A percentile compares a stretch with the other conserved stretches of the same genome.
Evolutionary conservation across 2,888 invertebrate genomes (phyloP).

Genomic region (Auanema freiburgensis): DNA sequence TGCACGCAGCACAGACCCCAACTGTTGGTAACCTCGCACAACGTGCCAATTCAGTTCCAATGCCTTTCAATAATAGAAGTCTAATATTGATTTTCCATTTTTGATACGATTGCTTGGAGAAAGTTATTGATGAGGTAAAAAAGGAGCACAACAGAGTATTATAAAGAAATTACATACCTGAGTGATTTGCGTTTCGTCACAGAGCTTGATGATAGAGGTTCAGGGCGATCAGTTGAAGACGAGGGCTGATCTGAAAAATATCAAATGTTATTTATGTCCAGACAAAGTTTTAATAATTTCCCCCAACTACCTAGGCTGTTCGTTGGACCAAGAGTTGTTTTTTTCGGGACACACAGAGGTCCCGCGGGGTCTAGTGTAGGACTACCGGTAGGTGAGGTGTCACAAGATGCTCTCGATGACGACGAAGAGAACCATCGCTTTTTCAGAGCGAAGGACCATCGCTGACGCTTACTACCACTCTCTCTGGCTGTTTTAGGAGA

Average conservation of each 20-base stretch:
- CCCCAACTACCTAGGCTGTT: background rate
- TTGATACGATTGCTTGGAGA: background rate
- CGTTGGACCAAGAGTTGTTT: constrained; percentile 29
- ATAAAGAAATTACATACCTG: constrained; percentile 22
- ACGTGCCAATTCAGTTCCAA: constrained; percentile 3
- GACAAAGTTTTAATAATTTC: background rate
- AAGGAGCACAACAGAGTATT: background rate
- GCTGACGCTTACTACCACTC: constrained; percentile 42
- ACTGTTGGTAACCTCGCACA: background rate
- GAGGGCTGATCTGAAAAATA: constrained; percentile 22
- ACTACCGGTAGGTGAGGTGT: constrained; percentile 17
- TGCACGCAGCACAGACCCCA: no score
- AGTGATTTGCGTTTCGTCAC: constrained; percentile 44
- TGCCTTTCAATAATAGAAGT: constrained; percentile 3
- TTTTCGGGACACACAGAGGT: constrained; percentile 29
- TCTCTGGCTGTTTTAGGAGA: constrained; percentile 23
- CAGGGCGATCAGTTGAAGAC: constrained; percentile 38
- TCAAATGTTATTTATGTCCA: background rate
- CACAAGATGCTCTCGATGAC: constrained; percentile 32
- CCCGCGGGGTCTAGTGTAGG: constrained; percentile 16
- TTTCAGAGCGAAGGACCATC: constrained; percentile 55
- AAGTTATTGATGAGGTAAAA: background rate
- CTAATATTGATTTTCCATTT: constrained; percentile 3
- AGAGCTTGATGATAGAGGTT: constrained; percentile 25
- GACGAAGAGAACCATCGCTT: constrained; percentile 52